A percentile compares a stretch with the other conserved stretches of the same genome.
Evolutionary conservation across 2,888 invertebrate species (phyloP).

Genomic region (Drosophila pseudotakahashii): DNA sequence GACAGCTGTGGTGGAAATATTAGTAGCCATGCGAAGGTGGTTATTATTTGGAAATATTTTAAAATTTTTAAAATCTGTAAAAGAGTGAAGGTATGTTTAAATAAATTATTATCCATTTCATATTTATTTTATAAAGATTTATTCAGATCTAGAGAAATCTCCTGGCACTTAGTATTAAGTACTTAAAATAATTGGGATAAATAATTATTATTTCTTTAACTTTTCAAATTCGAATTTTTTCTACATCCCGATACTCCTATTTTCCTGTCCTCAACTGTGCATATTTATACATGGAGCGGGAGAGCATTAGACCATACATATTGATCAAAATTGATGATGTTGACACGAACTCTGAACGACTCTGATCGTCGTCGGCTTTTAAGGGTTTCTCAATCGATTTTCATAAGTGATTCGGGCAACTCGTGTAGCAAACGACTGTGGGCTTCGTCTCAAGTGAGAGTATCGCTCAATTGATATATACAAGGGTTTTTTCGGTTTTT

Average conservation of each 20-base stretch:
- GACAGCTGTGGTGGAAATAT: constrained; percentile 11
- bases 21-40: constrained; percentile 17
- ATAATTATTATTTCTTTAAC: no score
- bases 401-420: constrained; percentile 48
- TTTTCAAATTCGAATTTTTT: no score
- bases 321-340: constrained; percentile 80
- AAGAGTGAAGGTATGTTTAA: no score
- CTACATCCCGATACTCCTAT: not conserved
- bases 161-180: no score
- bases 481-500: constrained; percentile 32
- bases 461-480: constrained; percentile 60
- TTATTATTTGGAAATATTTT: no score
- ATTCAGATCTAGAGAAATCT: no score
- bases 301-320: constrained; percentile 62
- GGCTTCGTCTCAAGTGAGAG: constrained; percentile 65
- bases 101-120: no score
- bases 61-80: no score
- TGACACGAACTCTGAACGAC: constrained; percentile 80
- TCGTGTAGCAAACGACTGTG: constrained; percentile 57
- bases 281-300: constrained; percentile 12
- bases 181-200: no score
- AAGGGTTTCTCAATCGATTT: constrained; percentile 61
- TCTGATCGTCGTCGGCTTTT: constrained; percentile 54
- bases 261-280: constrained; percentile 21
- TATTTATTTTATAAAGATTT: no score